phyloP scores from a whole-genome alignment of 2,113 vertebrate species.

The Diadophis punctatus region DNA sequence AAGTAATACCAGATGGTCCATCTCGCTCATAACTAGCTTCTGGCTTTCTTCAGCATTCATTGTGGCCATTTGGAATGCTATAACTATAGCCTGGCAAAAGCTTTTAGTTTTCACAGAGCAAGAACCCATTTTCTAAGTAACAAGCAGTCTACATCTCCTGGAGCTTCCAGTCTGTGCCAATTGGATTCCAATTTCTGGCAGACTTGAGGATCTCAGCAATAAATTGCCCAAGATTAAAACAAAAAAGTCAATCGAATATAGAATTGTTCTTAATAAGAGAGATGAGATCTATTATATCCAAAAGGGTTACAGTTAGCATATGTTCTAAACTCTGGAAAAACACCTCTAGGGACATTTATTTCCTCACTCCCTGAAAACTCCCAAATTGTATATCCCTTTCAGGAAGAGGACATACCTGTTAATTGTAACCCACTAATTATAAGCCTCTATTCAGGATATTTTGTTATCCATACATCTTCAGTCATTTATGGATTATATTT shows the following conservation, averaged over 20 bases:
- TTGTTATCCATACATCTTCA: background rate
- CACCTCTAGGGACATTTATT: background rate
- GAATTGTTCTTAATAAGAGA: background rate
- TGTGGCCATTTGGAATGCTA: background rate
- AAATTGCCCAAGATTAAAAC: background rate
- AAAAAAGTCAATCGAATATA: background rate
- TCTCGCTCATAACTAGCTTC: background rate
- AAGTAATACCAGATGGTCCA: conserved; percentile 24
- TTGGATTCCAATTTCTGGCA: background rate
- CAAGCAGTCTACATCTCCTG: background rate
- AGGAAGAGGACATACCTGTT: background rate
- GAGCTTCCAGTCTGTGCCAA: background rate
- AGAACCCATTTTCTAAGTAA: background rate
- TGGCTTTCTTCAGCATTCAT: background rate
- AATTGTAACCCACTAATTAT: background rate
- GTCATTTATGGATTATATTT: background rate
- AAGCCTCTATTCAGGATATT: background rate
- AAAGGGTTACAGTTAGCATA: background rate
- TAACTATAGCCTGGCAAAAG: conserved; percentile 7
- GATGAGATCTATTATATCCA: background rate
- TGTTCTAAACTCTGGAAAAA: background rate
- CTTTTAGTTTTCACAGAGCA: background rate
- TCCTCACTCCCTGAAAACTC: background rate
- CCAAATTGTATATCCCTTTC: background rate
- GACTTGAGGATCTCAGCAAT: background rate